These are phyloP conservation scores for Gnathonemus echidnorhynchus DNA, from an alignment of 2,113 vertebrate species.

Conservation along the genomic window DNA sequence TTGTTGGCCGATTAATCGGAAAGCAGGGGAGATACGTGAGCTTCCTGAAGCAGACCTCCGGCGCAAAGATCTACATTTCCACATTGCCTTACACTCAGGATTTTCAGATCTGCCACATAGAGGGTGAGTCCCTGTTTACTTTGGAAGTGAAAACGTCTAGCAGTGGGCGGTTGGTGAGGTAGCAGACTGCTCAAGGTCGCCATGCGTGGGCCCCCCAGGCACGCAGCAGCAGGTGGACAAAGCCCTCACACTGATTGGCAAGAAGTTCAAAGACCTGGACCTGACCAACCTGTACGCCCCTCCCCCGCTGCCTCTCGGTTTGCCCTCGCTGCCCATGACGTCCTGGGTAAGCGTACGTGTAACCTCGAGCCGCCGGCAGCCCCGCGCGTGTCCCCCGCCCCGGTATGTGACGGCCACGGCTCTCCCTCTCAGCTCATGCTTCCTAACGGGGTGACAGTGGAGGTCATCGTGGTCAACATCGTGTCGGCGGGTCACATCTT, in stretches of 20 bases:
- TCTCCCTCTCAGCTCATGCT: slow-evolving; percentile 73
- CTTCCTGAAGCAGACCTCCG: slow-evolving; percentile 86
- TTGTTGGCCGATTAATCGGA: slow-evolving; percentile 88
- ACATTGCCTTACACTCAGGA: slow-evolving; percentile 91
- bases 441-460: slow-evolving; percentile 83
- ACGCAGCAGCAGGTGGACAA: slow-evolving; percentile 84
- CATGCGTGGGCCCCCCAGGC: slow-evolving; percentile 58
- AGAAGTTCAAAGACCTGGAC: slow-evolving; percentile 93
- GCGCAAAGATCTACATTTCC: slow-evolving; percentile 95
- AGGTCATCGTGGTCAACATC: slow-evolving; percentile 91
- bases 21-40: slow-evolving; percentile 89
- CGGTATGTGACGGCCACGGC: no score
- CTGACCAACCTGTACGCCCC: slow-evolving; percentile 83
- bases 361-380: background rate
- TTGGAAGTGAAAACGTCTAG: background rate
- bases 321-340: slow-evolving; percentile 86
- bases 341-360: slow-evolving; percentile 77
- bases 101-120: slow-evolving; percentile 94
- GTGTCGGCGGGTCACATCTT: slow-evolving; percentile 89
- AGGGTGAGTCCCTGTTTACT: slow-evolving; percentile 67
- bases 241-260: slow-evolving; percentile 81
- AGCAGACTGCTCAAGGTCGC: background rate
- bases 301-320: slow-evolving; percentile 60
- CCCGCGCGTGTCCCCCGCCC: background rate
- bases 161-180: background rate